Percentiles rank a stretch among this genome's conserved stretches.
Evolutionary conservation across 2,797 vertebrate species (phyloP).

Genomic region (Pantherophis alleghaniensis): DNA sequence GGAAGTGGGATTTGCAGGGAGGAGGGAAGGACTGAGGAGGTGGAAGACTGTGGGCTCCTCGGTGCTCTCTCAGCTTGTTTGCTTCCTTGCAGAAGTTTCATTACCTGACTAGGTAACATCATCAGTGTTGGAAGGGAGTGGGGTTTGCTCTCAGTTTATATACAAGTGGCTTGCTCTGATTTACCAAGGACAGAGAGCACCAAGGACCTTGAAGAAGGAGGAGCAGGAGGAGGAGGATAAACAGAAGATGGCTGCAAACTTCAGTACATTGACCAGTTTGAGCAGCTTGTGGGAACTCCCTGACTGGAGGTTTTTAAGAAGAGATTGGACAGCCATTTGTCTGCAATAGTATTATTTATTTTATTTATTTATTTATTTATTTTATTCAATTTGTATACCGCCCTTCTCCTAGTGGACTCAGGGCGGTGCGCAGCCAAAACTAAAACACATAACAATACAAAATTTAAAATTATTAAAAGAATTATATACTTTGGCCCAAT

Average conservation of each 20-base stretch:
- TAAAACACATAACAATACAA: too few species aligned
- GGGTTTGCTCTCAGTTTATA: not conserved
- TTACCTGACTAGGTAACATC: not conserved
- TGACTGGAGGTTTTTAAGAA: not conserved
- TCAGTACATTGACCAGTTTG: not conserved
- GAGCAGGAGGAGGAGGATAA: not conserved
- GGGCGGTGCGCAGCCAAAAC: too few species aligned
- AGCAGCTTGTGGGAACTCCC: not conserved
- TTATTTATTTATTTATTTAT: too few species aligned
- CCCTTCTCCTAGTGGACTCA: too few species aligned
- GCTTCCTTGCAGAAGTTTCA: too few species aligned
- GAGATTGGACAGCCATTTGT: not conserved
- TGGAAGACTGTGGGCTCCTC: not conserved
- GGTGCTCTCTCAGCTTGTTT: not conserved
- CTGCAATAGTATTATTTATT: not conserved
- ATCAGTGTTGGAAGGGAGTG: not conserved
- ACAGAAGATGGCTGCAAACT: not conserved
- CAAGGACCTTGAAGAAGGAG: not conserved
- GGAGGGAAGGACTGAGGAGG: too few species aligned
- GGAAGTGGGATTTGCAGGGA: too few species aligned
- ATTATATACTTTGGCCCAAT: too few species aligned
- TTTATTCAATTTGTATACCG: too few species aligned
- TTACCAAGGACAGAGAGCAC: not conserved
- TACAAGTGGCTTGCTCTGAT: not conserved
- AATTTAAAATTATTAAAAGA: too few species aligned